Evolutionary conservation across 1,140 invertebrate species (phyloP).

Genomic region (Drosophila fuyamai): DNA sequence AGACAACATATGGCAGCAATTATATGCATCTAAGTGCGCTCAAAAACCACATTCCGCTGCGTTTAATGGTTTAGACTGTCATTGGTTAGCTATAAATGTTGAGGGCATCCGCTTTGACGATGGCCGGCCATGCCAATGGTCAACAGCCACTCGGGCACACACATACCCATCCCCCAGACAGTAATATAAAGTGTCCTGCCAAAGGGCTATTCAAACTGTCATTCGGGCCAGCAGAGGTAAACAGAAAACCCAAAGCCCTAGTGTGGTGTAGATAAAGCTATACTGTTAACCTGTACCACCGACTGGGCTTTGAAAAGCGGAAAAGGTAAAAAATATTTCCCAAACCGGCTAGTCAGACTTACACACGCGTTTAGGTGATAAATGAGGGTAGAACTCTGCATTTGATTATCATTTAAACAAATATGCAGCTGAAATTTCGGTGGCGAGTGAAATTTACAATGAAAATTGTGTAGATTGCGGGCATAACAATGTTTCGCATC

Average conservation of each 20-base stretch:
- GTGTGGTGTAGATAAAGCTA: constrained; percentile 29
- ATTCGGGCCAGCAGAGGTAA: constrained; percentile 36
- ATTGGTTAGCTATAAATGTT: constrained; percentile 31
- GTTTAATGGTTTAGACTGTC: constrained; percentile 33
- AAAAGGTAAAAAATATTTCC: constrained; percentile 55
- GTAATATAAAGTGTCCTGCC: constrained; percentile 8
- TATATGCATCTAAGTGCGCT: constrained; percentile 22
- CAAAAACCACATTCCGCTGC: constrained; percentile 19
- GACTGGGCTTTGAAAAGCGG: constrained; percentile 35
- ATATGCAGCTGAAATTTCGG: constrained; percentile 35
- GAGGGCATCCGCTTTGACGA: constrained; percentile 41
- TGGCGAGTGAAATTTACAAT: constrained; percentile 39
- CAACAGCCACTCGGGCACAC: constrained; percentile 21
- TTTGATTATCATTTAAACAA: constrained; percentile 76
- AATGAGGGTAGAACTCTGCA: constrained; percentile 64
- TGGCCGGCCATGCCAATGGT: constrained; percentile 34
- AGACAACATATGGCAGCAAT: constrained; percentile 9
- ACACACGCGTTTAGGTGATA: constrained; percentile 40
- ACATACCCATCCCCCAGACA: background rate
- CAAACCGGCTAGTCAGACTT: constrained; percentile 10
- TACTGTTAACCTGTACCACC: background rate
- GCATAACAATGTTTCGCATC: constrained; percentile 20
- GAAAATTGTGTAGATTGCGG: constrained; percentile 63
- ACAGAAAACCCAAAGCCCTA: constrained; percentile 25
- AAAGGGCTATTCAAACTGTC: constrained; percentile 21